Conservation (phyloP, 2,888 invertebrate genomes). For the Poecilus cupreus region DNA sequence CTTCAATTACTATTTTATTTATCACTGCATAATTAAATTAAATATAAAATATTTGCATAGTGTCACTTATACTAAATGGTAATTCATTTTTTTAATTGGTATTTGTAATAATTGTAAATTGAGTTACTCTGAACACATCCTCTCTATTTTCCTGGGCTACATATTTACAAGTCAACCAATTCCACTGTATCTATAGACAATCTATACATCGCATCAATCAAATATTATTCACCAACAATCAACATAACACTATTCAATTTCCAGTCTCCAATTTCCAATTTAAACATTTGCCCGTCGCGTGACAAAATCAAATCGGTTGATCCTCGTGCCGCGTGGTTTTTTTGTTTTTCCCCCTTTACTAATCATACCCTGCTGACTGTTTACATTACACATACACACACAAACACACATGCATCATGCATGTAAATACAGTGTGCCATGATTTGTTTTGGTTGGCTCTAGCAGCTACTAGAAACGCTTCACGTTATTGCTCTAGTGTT, state of each 20-base stretch:
- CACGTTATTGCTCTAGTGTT: not conserved
- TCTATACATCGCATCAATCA: too few species aligned
- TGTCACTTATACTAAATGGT: too few species aligned
- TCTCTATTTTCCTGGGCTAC: too few species aligned
- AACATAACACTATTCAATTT: not conserved
- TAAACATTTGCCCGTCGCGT: not conserved
- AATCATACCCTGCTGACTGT: not conserved
- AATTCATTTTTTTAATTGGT: too few species aligned
- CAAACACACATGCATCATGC: not conserved
- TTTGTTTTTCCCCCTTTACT: not conserved
- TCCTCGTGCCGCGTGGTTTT: not conserved
- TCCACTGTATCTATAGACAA: too few species aligned
- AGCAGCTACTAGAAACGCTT: not conserved
- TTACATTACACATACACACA: not conserved
- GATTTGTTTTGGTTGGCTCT: not conserved
- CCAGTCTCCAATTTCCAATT: not conserved
- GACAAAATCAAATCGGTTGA: conserved; percentile 7
- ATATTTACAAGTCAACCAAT: too few species aligned
- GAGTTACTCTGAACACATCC: too few species aligned
- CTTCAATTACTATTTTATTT: too few species aligned
- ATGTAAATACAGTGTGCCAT: not conserved
- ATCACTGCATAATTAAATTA: too few species aligned
- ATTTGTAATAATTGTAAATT: too few species aligned
- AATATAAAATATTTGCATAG: too few species aligned
- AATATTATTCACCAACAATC: too few species aligned